Evolutionary conservation across 2,113 vertebrate genomes (phyloP).

Genomic region (Syngnathoides biaculeatus): DNA sequence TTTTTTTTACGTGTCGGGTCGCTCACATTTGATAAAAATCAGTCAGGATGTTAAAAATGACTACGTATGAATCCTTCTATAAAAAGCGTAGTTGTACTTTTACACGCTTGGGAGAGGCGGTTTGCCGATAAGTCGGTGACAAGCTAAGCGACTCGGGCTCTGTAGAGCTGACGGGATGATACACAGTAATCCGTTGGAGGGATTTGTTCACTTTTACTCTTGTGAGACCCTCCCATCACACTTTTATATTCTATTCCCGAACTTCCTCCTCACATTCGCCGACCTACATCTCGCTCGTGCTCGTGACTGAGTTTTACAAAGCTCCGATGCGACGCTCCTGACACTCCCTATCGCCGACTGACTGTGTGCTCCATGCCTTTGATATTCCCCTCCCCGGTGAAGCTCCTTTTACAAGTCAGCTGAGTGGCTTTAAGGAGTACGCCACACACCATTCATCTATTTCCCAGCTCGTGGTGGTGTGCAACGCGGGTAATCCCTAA

Average conservation of each 20-base stretch:
- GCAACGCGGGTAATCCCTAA: conserved; percentile 61
- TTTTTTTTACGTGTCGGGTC: neutral
- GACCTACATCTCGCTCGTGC: conserved; percentile 24
- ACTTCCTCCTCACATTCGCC: conserved; percentile 14
- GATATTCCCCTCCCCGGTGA: conserved; percentile 21
- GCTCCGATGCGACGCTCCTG: conserved; percentile 34
- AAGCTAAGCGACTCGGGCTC: neutral
- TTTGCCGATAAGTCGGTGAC: neutral
- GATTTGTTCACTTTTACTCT: conserved; percentile 9
- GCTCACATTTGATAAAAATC: neutral
- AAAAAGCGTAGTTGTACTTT: neutral
- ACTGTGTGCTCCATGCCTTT: conserved; percentile 37
- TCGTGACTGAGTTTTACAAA: conserved; percentile 35
- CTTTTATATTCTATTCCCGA: conserved; percentile 34
- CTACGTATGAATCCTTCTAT: neutral
- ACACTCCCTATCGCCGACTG: conserved; percentile 34
- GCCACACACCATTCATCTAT: conserved; percentile 18
- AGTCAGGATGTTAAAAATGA: neutral
- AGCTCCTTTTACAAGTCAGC: conserved; percentile 45
- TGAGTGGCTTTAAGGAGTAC: conserved; percentile 31
- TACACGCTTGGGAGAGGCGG: too few relatives aligned
- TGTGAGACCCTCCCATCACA: conserved; percentile 1
- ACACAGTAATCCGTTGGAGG: conserved; percentile 1
- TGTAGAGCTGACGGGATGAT: conserved; percentile 6
- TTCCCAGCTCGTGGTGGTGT: neutral